A percentile compares a stretch with the other conserved stretches of the same genome.
These are phyloP conservation scores for Tachysurus fulvidraco DNA, from an alignment of 2,113 vertebrate genomes.

Conservation along the genomic window DNA sequence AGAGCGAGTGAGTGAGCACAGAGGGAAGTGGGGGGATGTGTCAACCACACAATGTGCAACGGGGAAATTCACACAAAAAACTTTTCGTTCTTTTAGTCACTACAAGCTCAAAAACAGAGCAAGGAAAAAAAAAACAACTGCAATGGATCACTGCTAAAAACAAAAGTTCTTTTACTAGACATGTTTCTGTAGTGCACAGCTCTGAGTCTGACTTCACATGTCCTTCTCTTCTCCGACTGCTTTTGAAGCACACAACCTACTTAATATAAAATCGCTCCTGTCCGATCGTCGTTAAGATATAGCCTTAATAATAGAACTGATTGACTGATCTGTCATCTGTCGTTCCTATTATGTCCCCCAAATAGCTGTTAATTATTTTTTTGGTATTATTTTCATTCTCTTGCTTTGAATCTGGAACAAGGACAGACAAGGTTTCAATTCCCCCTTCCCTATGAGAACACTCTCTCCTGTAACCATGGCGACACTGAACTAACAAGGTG, in stretches of 20 bases:
- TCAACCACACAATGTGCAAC: constrained; percentile 38
- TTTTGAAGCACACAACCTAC: neutral
- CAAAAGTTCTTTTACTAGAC: neutral
- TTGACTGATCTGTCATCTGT: neutral
- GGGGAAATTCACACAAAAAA: constrained; percentile 41
- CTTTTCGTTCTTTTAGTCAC: constrained; percentile 17
- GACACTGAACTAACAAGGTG: neutral
- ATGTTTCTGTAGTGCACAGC: too few species aligned
- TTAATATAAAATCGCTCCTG: neutral
- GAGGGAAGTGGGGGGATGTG: constrained; percentile 60
- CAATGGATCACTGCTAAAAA: neutral
- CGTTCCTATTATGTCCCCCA: neutral
- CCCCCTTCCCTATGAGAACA: constrained; percentile 54
- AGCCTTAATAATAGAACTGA: neutral
- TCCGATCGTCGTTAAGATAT: neutral
- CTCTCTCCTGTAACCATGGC: constrained; percentile 53
- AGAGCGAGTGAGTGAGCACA: neutral
- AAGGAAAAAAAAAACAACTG: neutral
- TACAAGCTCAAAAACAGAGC: neutral
- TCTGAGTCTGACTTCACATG: neutral
- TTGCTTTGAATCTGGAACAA: constrained; percentile 55
- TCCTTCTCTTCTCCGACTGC: neutral
- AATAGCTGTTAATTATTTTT: neutral
- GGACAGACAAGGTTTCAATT: constrained; percentile 62
- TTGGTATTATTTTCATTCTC: neutral